Conservation (phyloP, 2,797 vertebrate species). For the Xerus rutilus region DNA sequence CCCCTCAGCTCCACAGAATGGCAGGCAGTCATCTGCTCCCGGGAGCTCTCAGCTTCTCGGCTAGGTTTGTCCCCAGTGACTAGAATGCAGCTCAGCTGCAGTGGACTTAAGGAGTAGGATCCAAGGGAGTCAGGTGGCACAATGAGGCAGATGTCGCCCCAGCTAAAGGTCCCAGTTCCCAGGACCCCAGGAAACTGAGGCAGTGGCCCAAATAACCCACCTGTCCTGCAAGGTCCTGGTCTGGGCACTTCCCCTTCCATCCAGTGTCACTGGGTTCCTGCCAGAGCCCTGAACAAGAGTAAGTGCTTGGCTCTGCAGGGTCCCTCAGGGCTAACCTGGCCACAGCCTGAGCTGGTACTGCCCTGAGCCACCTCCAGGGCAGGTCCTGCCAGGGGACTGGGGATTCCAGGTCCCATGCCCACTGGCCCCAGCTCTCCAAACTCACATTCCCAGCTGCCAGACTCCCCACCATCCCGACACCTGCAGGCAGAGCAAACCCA, state of each 20-base stretch:
- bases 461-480: neutral
- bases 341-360: neutral
- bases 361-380: neutral
- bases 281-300: neutral
- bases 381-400: neutral
- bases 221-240: rapidly evolving
- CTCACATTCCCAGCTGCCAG: neutral
- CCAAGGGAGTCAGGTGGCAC: neutral
- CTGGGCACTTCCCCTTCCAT: neutral
- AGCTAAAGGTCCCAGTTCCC: neutral
- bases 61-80: rapidly evolving
- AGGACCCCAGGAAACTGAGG: too few species aligned
- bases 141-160: neutral
- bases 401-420: too few species aligned
- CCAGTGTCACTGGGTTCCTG: rapidly evolving
- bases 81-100: neutral
- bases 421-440: neutral
- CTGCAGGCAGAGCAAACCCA: neutral
- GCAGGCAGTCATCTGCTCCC: rapidly evolving
- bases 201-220: neutral
- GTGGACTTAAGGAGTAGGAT: neutral
- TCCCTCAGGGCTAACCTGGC: neutral
- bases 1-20: neutral
- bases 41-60: neutral
- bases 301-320: neutral